phyloP scores from a whole-genome alignment of 37 sponge, comb jelly and placozoan genomes.

The Theonella swinhoei region DNA sequence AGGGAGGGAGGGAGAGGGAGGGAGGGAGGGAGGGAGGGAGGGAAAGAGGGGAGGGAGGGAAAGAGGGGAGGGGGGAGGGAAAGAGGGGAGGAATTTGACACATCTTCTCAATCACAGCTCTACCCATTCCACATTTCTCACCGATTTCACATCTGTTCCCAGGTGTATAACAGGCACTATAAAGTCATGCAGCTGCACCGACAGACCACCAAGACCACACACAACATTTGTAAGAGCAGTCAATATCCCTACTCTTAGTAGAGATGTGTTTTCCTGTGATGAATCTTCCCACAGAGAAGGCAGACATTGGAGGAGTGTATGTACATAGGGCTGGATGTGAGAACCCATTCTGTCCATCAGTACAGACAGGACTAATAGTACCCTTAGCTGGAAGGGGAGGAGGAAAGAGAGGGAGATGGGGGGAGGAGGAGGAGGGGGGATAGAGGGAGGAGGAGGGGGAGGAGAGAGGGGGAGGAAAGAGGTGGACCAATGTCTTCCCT shows the following conservation, averaged over 20 bases:
- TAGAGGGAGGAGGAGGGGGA: conserved; percentile 3
- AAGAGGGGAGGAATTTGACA: not conserved
- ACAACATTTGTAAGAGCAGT: conserved; percentile 56
- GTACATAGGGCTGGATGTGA: conserved; percentile 69
- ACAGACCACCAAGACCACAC: conserved; percentile 54
- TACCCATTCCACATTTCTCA: conserved; percentile 2
- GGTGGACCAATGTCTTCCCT: not conserved
- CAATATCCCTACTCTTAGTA: conserved; percentile 72
- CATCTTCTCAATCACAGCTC: no score
- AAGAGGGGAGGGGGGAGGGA: no score
- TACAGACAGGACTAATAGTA: conserved; percentile 59
- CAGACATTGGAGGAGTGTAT: conserved; percentile 69
- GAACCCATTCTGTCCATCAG: conserved; percentile 70
- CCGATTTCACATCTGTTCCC: conserved; percentile 66
- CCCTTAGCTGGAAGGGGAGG: conserved; percentile 60
- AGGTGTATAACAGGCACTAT: conserved; percentile 69
- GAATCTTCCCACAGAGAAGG: conserved; percentile 73
- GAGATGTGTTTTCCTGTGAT: conserved; percentile 42
- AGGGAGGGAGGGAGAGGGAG: not conserved
- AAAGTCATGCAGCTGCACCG: conserved; percentile 69
- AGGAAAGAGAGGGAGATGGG: conserved; percentile 1
- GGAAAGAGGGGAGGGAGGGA: not conserved
- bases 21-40: not conserved
- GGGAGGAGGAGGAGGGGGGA: not conserved
- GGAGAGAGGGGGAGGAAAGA: not conserved